Conservation (phyloP, 2,888 invertebrate species). For the Dorcus hopei region DNA sequence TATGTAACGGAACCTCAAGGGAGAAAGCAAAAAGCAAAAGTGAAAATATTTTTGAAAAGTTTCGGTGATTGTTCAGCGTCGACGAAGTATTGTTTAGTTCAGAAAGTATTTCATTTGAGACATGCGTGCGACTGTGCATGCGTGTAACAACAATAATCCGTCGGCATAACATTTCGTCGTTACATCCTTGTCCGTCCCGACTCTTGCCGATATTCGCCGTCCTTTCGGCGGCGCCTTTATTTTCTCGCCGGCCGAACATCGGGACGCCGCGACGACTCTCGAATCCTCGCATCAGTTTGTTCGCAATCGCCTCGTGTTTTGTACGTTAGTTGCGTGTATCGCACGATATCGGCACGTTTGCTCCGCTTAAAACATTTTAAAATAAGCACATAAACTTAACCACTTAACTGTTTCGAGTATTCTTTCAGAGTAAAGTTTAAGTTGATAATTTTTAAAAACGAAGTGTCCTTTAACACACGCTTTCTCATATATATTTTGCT, state of each 20-base stretch:
- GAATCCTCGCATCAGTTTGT: constrained; percentile 22
- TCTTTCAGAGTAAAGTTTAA: too few species aligned
- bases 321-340: background rate
- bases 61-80: too few species aligned
- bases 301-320: constrained; percentile 15
- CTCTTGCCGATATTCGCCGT: constrained; percentile 1
- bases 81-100: background rate
- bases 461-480: too few species aligned
- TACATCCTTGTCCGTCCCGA: constrained; percentile 12
- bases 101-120: background rate
- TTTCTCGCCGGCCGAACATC: constrained; percentile 19
- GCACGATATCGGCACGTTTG: too few species aligned
- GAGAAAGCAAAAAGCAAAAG: too few species aligned
- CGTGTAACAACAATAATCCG: constrained; percentile 5
- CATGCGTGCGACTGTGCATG: constrained; percentile 11
- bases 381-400: too few species aligned
- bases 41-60: too few species aligned
- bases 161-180: background rate
- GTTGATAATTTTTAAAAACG: too few species aligned
- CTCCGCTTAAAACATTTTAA: too few species aligned
- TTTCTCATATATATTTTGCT: too few species aligned
- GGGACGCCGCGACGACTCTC: constrained; percentile 24
- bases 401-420: background rate
- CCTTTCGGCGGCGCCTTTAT: constrained; percentile 15
- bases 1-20: too few species aligned